Base-by-base conservation (phyloP, 2,113 vertebrate species). In the Bungarus multicinctus region DNA sequence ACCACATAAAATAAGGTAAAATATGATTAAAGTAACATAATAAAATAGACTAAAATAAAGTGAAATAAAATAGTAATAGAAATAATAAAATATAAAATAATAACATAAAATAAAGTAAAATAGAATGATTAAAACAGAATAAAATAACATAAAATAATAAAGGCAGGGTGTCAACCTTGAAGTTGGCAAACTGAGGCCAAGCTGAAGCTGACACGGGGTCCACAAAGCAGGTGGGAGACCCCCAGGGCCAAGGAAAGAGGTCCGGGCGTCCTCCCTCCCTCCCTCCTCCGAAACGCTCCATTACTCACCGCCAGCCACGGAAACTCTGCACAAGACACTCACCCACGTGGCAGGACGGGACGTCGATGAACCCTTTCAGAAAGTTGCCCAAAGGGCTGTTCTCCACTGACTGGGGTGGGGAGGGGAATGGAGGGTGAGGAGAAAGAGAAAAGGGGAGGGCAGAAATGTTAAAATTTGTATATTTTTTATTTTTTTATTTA, bases 351-450 rank as follows among this genome's bases (percentile, higher is more conserved):
- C 99, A 99, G 95, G 99, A 98, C 0, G 99, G 99, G 95, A 99
- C 98, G 6, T 99, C 99, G 11, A 99, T 97, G 95, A 98, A 99
- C 92, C 99, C 99, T 93, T 99, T 98, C 95, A 99, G 97, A 94
- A 99, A 98, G 97, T 99, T 99, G 95, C 99, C 99, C 95, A 99
- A 96, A 1, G 99, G 99, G 92, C 99, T 99, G 98, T 99, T 99
- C 96, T 99, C 99, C 0, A 98, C 98, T 0, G 99, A 98, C 97
- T 99, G 95, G 54, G 94, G 95, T 88, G 96, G 25, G 52, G 95
- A 0, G 93, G 34, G 94, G 95, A 50, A 50, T 9, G 47, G 47
- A 50, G 8, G 47, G 91, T 96, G 30, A 25, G 94, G 0, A 58
- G 92, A 93, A 11, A 85, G 60, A 27, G 60, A 93, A 11, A 92